Conservation (phyloP, 2,797 vertebrate genomes). For the Semotilus atromaculatus region DNA sequence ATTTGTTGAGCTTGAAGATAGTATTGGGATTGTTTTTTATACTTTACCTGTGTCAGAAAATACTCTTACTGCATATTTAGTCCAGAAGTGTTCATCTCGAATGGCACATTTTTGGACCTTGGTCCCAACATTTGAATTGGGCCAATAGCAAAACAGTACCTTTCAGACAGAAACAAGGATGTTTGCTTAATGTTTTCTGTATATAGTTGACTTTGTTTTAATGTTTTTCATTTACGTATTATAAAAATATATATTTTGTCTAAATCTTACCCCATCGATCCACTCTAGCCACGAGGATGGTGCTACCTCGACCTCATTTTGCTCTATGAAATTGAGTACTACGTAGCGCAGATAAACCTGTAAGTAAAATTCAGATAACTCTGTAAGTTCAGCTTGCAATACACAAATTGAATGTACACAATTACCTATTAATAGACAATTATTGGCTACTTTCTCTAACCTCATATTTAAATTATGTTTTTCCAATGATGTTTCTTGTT, state of each 20-base stretch:
- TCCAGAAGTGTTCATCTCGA: not conserved
- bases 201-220: not conserved
- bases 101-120: not conserved
- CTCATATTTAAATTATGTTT: not conserved
- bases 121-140: not conserved
- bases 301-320: constrained; percentile 18
- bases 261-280: not conserved
- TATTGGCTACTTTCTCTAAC: not conserved
- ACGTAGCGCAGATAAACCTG: constrained; percentile 4
- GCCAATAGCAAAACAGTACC: constrained; percentile 23
- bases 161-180: not conserved
- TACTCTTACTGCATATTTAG: constrained; percentile 10
- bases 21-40: not conserved
- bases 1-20: not conserved
- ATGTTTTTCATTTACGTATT: not conserved
- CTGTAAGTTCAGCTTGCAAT: not conserved
- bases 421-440: not conserved
- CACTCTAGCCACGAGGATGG: not conserved
- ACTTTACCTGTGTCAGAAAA: constrained; percentile 27
- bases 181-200: constrained; percentile 1
- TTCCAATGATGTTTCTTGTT: not conserved
- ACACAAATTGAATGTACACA: not conserved
- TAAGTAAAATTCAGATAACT: not conserved
- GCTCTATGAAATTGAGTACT: constrained; percentile 8
- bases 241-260: not conserved